phyloP scores from a whole-genome alignment of 2,888 invertebrate species.

The Liodrosophila aerea region DNA sequence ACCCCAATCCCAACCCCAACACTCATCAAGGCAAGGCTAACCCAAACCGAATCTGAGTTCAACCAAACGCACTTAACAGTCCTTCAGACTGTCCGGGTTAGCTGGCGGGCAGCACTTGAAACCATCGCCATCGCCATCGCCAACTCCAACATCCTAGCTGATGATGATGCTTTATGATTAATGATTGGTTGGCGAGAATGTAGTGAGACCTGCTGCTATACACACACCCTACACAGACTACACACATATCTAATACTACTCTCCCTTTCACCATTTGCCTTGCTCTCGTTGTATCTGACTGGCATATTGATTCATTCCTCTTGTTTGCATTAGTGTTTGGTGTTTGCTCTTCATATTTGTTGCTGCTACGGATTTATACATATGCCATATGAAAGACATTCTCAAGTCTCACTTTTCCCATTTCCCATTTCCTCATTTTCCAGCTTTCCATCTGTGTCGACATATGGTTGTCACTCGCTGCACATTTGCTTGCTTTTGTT shows the following conservation, averaged over 20 bases:
- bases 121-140: too few relatives aligned
- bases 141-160: too few relatives aligned
- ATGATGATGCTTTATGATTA: conserved; percentile 74
- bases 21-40: too few relatives aligned
- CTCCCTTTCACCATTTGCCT: too few relatives aligned
- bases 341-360: conserved; percentile 74
- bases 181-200: conserved; percentile 62
- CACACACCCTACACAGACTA: conserved; percentile 13
- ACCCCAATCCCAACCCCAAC: too few relatives aligned
- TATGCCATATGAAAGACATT: conserved; percentile 43
- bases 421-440: neutral
- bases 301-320: conserved; percentile 63
- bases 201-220: conserved; percentile 24
- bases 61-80: conserved; percentile 34
- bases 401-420: conserved; percentile 23
- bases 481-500: conserved; percentile 69
- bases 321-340: conserved; percentile 72
- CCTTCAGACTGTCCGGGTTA: conserved; percentile 3
- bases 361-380: conserved; percentile 50
- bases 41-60: too few relatives aligned
- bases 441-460: conserved; percentile 33
- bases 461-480: conserved; percentile 66
- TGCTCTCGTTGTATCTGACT: neutral
- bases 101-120: conserved; percentile 19
- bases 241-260: too few relatives aligned